Evolutionary conservation across 2,888 invertebrate species (phyloP).

Genomic region (Netelia virgata): DNA sequence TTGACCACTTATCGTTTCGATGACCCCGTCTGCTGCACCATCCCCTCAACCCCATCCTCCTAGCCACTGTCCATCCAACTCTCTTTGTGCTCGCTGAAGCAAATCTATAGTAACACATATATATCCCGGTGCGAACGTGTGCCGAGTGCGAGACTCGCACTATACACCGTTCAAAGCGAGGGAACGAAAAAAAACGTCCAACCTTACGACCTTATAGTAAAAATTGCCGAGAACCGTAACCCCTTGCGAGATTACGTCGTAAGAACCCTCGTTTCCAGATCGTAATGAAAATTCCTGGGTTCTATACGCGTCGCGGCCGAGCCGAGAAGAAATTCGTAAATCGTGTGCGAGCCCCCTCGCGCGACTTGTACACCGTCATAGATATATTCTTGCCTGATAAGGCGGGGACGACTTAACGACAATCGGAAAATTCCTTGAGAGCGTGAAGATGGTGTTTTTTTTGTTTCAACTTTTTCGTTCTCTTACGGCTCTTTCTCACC

Average conservation of each 20-base stretch:
- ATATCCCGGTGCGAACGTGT: neutral
- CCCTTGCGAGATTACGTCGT: conserved; percentile 70
- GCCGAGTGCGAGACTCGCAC: neutral
- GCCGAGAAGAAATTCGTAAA: conserved; percentile 67
- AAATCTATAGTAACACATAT: too few species aligned
- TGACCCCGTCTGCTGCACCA: conserved; percentile 40
- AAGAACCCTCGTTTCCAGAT: conserved; percentile 70
- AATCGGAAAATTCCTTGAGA: conserved; percentile 61
- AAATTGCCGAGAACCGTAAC: conserved; percentile 69
- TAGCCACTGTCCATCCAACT: too few species aligned
- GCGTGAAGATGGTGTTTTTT: conserved; percentile 52
- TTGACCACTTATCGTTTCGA: conserved; percentile 52
- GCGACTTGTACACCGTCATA: conserved; percentile 26
- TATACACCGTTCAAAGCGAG: neutral
- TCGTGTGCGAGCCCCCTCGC: conserved; percentile 60
- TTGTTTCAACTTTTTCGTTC: conserved; percentile 22
- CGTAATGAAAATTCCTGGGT: conserved; percentile 70
- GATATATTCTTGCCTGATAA: conserved; percentile 10
- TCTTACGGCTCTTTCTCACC: conserved; percentile 27
- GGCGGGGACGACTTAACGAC: conserved; percentile 52
- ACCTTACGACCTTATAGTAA: conserved; percentile 66
- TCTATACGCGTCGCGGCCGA: conserved; percentile 21
- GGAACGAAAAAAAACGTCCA: conserved; percentile 28
- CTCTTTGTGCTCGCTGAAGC: too few species aligned
- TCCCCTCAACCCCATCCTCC: too few species aligned